Base-by-base conservation (phyloP, 2,888 invertebrate genomes). In the Eupithecia subumbrata region DNA sequence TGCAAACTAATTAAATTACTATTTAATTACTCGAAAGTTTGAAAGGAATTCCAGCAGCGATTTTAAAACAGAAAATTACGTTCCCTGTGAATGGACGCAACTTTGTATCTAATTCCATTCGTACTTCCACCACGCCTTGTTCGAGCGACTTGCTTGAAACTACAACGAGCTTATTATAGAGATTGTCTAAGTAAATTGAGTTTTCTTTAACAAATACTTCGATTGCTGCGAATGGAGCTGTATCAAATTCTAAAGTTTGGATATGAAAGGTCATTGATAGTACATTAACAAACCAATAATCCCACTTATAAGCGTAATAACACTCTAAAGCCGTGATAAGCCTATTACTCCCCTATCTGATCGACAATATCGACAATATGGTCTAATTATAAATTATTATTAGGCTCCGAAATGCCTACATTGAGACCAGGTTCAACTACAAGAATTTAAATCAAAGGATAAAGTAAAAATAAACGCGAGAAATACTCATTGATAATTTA, bases 301-400 rank as follows among this genome's bases (percentile, higher is more conserved):
- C 52, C 52, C 52, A 67, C 67, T 67, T 22, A 43, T 1, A 5
- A 43, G 12, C 64, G 12, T 43, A 40, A 40, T 66, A 67, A 68
- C 56, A 71, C 80, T 79, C 78, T 72, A 80, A 80, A 83, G 82
- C 82, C 77, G 72, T 69, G 79, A 75, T 84, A 82, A 85, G 81
- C 84, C 78, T 78, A 79, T 84, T 80, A 82, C 75, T 66, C 48
- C 79, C 73, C 79, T 85, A 86, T 86, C 85, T 82, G 84, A 85
- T 85, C 80, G 74, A 67, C 87, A 85, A 85, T 85, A 85, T 86
- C n/a, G n/a, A n/a, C n/a, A n/a, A n/a, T n/a, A n/a, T n/a, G n/a
- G n/a, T n/a, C n/a, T n/a, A 11, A 56, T 56, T 56, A 8, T 56
- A 56, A 56, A 56, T 22, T 56, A 9, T 22, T 56, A 9, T 22